Conservation (phyloP, 1,140 invertebrate genomes). For the Riptortus pedestris region DNA sequence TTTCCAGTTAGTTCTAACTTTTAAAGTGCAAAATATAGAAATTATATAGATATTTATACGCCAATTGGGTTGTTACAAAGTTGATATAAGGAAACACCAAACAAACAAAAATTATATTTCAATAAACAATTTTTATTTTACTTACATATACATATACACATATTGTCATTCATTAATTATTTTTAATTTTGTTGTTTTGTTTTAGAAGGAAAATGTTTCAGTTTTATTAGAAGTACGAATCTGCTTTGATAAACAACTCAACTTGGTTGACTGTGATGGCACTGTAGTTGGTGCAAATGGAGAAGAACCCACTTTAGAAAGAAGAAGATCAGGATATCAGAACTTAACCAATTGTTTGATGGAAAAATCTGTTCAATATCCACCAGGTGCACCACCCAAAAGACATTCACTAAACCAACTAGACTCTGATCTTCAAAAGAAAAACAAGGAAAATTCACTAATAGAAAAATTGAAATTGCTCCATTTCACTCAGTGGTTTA, state of each 20-base stretch:
- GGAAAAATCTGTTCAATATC: neutral
- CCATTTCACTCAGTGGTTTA: neutral
- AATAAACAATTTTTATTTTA: no score
- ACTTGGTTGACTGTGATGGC: constrained; percentile 30
- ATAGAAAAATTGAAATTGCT: neutral
- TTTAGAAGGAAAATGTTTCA: constrained; percentile 27
- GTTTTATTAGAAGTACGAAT: constrained; percentile 30
- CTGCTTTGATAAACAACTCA: constrained; percentile 31
- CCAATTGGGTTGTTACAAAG: no score
- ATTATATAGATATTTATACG: no score
- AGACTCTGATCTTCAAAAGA: neutral
- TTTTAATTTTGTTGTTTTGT: no score
- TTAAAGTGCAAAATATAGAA: no score
- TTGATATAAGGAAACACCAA: no score
- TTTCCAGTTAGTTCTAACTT: no score
- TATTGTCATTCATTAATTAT: no score
- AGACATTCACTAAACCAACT: neutral
- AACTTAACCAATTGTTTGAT: constrained; percentile 1
- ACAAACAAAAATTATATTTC: no score
- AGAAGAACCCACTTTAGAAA: neutral
- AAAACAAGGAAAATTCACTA: neutral
- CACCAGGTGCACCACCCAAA: neutral
- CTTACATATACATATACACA: no score
- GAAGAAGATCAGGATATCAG: neutral
- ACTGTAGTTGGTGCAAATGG: constrained; percentile 13